phyloP scores from a whole-genome alignment of 2,888 invertebrate genomes.

The Barypeithes pellucidus region DNA sequence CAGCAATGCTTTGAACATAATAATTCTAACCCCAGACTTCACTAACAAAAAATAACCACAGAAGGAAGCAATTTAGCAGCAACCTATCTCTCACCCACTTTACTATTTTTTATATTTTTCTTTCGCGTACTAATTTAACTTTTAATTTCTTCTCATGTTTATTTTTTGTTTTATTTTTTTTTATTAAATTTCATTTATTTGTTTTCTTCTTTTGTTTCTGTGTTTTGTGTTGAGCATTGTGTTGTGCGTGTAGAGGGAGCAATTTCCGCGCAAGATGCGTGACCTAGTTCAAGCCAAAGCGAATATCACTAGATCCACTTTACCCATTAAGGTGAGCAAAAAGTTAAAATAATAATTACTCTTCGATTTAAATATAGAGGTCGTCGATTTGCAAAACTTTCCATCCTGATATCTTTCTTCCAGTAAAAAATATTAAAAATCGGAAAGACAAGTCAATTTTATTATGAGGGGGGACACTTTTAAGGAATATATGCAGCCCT shows the following conservation, averaged over 20 bases:
- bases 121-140: constrained; percentile 14
- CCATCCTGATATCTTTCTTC: too few relatives aligned
- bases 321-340: constrained; percentile 63
- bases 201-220: constrained; percentile 72
- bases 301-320: constrained; percentile 62
- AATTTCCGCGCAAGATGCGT: constrained; percentile 87
- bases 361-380: too few relatives aligned
- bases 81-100: not conserved
- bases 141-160: constrained; percentile 10
- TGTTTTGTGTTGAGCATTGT: constrained; percentile 60
- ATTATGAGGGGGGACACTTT: too few relatives aligned
- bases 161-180: constrained; percentile 20
- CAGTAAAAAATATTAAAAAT: too few relatives aligned
- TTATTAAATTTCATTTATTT: constrained; percentile 53
- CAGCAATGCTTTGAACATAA: not conserved
- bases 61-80: constrained; percentile 4
- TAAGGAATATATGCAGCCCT: too few relatives aligned
- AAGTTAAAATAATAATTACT: constrained; percentile 43
- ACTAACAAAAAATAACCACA: constrained; percentile 23
- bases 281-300: constrained; percentile 76
- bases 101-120: too few relatives aligned
- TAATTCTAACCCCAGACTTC: not conserved
- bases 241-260: constrained; percentile 77
- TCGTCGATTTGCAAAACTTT: too few relatives aligned
- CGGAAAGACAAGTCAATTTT: too few relatives aligned